phyloP scores from a whole-genome alignment of 2,113 vertebrate species.

The Hyperoodon ampullatus region DNA sequence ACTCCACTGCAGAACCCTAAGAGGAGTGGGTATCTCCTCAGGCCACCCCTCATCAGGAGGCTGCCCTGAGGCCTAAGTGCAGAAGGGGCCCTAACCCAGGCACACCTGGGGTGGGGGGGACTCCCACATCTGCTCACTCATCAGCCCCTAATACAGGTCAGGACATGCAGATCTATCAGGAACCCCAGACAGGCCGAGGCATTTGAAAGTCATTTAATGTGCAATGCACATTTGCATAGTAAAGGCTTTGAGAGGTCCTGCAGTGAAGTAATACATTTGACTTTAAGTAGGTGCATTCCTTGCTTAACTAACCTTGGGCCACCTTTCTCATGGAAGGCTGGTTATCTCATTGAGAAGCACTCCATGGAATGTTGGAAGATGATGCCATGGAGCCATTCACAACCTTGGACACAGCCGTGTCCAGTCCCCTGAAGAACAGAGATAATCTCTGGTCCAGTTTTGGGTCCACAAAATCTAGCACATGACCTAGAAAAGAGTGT shows the following conservation, averaged over 20 bases:
- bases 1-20: not conserved
- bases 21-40: too few species aligned
- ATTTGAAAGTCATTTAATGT: not conserved
- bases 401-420: too few species aligned
- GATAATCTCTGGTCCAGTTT: not conserved
- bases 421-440: not conserved
- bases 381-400: not conserved
- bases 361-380: not conserved
- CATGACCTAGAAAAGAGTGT: not conserved
- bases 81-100: not conserved
- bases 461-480: not conserved
- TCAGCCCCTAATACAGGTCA: not conserved
- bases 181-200: not conserved
- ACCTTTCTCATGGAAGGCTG: not conserved
- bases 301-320: not conserved
- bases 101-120: not conserved
- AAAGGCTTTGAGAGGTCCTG: constrained; percentile 23
- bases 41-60: not conserved
- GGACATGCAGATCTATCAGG: not conserved
- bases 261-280: not conserved
- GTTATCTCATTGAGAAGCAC: not conserved
- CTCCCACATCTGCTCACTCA: not conserved
- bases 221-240: fast-evolving
- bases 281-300: not conserved
- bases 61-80: too few species aligned